phyloP scores from a whole-genome alignment of 2,797 vertebrate species.

The Ptychobarbus kaznakovi region DNA sequence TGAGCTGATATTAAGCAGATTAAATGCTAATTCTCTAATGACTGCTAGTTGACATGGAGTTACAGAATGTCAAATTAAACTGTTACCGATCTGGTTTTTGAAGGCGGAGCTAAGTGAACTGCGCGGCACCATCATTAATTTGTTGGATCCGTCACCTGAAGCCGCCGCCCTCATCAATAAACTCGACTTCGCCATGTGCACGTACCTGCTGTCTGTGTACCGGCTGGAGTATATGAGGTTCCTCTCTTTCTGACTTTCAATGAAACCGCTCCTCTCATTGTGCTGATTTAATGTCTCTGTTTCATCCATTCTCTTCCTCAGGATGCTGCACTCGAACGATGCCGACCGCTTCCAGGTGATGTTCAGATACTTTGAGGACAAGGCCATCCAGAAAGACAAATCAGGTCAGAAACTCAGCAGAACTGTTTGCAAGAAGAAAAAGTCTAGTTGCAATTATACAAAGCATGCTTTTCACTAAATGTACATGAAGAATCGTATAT shows the following conservation, averaged over 20 bases:
- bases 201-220: slow-evolving; percentile 96
- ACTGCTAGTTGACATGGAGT: background rate
- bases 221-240: slow-evolving; percentile 96
- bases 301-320: slow-evolving; percentile 58
- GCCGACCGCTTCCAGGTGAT: slow-evolving; percentile 95
- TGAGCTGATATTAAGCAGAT: background rate
- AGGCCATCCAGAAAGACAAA: slow-evolving; percentile 96
- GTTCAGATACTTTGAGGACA: slow-evolving; percentile 96
- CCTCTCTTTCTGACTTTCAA: background rate
- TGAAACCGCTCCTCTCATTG: background rate
- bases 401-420: slow-evolving; percentile 76
- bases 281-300: background rate
- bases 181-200: slow-evolving; percentile 97
- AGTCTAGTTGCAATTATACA: background rate
- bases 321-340: slow-evolving; percentile 89
- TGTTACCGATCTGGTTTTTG: background rate
- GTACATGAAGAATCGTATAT: background rate
- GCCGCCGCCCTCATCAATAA: slow-evolving; percentile 93
- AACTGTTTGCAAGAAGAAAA: background rate
- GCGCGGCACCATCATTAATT: slow-evolving; percentile 90
- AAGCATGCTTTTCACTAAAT: background rate
- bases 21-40: too few relatives aligned
- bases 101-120: slow-evolving; percentile 94
- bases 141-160: slow-evolving; percentile 91
- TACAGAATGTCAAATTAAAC: background rate